Evolutionary conservation across 1,140 invertebrate genomes (phyloP).

Genomic region (Nasonia longicornis): DNA sequence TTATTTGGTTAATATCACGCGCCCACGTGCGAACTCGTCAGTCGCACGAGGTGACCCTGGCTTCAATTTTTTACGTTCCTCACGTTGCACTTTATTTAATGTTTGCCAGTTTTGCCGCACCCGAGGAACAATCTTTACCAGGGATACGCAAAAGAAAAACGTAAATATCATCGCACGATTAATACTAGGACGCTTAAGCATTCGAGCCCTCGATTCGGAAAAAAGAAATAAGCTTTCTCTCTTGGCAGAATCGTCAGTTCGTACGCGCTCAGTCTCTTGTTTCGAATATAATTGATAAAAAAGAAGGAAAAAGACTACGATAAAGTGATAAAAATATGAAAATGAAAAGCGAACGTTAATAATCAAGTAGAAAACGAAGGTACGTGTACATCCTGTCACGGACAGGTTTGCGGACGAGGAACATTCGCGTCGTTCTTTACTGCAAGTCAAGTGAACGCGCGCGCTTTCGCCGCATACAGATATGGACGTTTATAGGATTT

Average conservation of each 20-base stretch:
- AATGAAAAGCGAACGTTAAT: constrained; percentile 25
- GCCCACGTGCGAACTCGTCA: constrained; percentile 11
- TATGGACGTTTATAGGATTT: constrained; percentile 42
- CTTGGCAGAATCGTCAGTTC: not conserved
- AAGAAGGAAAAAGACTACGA: constrained; percentile 27
- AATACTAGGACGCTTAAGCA: constrained; percentile 42
- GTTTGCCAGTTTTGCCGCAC: not conserved
- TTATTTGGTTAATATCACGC: constrained; percentile 48
- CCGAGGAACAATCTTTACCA: constrained; percentile 3
- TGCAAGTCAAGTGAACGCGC: constrained; percentile 25
- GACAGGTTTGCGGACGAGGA: constrained; percentile 35
- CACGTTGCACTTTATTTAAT: not conserved
- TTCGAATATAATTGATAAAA: constrained; percentile 37
- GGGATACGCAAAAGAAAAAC: constrained; percentile 30
- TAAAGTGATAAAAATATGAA: constrained; percentile 21
- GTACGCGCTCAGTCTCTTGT: constrained; percentile 42
- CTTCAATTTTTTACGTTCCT: constrained; percentile 16
- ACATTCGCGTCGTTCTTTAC: constrained; percentile 18
- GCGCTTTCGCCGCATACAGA: not conserved
- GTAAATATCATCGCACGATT: constrained; percentile 37
- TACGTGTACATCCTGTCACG: constrained; percentile 42
- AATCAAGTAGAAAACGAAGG: constrained; percentile 36
- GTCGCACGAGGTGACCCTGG: constrained; percentile 30
- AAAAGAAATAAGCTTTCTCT: constrained; percentile 10
- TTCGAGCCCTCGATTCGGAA: constrained; percentile 22